A percentile compares a stretch with the other conserved stretches of the same genome.
phyloP scores from a whole-genome alignment of 2,113 vertebrate species.

The Eclectus roratus region DNA sequence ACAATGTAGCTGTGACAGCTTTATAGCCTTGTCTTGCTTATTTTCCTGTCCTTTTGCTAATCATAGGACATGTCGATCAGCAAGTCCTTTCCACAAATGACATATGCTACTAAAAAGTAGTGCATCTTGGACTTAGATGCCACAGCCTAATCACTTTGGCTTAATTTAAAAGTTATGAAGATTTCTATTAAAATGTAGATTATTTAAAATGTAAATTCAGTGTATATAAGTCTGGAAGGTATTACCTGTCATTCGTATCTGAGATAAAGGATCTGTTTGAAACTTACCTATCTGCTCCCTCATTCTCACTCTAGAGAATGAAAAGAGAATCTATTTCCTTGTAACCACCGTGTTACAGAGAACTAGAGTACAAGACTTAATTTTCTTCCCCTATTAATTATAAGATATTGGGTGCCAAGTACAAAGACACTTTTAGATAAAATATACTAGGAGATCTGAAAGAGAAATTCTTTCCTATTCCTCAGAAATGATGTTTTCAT shows the following conservation, averaged over 20 bases:
- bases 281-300: background rate
- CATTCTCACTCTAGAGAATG: background rate
- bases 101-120: background rate
- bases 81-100: background rate
- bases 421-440: background rate
- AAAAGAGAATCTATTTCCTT: background rate
- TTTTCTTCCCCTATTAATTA: background rate
- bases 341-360: background rate
- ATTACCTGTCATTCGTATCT: background rate
- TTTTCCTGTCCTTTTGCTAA: background rate
- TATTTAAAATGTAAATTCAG: background rate
- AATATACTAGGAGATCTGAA: background rate
- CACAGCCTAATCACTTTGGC: background rate
- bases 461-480: background rate
- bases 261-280: background rate
- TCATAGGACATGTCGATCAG: background rate
- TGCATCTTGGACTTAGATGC: background rate
- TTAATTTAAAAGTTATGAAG: background rate
- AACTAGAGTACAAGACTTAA: background rate
- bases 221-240: background rate
- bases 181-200: background rate
- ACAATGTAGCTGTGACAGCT: background rate
- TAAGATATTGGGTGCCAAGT: background rate
- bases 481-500: background rate
- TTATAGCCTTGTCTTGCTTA: background rate